Conservation (phyloP, 2,888 invertebrate species). For the Parapristionchus giblindavisi region DNA sequence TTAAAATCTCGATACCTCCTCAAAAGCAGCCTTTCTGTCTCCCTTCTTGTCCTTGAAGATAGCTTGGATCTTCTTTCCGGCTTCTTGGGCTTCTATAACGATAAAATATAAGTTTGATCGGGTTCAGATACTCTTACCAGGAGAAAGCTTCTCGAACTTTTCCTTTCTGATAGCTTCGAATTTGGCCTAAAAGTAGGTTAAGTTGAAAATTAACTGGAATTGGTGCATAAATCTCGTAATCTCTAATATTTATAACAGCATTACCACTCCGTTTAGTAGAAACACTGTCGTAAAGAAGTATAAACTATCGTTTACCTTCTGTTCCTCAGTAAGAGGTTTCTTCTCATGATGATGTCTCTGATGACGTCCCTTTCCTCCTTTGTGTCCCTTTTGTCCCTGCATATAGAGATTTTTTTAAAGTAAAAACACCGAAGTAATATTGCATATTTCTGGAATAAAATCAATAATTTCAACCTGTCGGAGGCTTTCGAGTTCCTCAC, state of each 20-base stretch:
- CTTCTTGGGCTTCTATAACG: slow-evolving; percentile 3
- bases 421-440: not conserved
- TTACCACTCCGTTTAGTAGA: too few species aligned
- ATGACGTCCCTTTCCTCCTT: not conserved
- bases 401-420: not conserved
- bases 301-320: slow-evolving; percentile 9
- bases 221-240: too few species aligned
- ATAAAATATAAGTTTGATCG: too few species aligned
- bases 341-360: not conserved
- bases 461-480: not conserved
- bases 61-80: slow-evolving; percentile 17
- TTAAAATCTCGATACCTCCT: too few species aligned
- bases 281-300: slow-evolving; percentile 72
- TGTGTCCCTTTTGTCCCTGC: not conserved
- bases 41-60: slow-evolving; percentile 21
- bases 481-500: not conserved
- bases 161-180: not conserved
- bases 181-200: too few species aligned
- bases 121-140: too few species aligned
- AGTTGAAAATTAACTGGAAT: too few species aligned
- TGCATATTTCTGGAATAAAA: not conserved
- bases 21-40: slow-evolving; percentile 14
- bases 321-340: slow-evolving; percentile 12
- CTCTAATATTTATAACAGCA: too few species aligned
- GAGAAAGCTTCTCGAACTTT: slow-evolving; percentile 15